Evolutionary conservation across 2,888 invertebrate species (phyloP), one percentile per base, ranked within the genome.

Genomic region (Drosophila birchii): DNA sequence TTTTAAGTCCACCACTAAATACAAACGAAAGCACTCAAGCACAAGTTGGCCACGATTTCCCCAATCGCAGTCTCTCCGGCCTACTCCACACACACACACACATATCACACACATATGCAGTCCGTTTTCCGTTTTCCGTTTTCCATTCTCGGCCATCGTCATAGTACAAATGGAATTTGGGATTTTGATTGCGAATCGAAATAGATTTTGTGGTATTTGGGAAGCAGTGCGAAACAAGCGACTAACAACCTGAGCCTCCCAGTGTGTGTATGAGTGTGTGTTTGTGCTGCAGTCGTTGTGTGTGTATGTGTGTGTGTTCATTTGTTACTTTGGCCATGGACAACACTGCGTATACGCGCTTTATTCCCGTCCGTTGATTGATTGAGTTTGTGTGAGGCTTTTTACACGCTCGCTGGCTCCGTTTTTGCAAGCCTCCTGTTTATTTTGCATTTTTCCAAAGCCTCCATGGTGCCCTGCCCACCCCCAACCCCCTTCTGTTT

Each of bases 1-100:
- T 90, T 91, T 91, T 90, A 91, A 91, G 91, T 90, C 88, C 85
- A 90, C 91, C 91, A 91, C 91, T 90, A 91, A 91, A 91, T 90
- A 91, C 91, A 91, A 91, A 90, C 86, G 90, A 90, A 91, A 90
- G 90, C 90, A 91, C 87, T 91, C 89, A 90, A 90, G 89, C 89
- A 82, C 86, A 90, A 91, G 89, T 84, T 91, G 80, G 82, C 81
- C 84, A 83, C 88, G 86, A 83, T 84, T 83, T 85, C 77, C 75
- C 75, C 68, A 67, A 67, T 68, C 41, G 67, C 41, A 66, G 47
- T 38, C 67, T 49, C 56, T 49, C 67, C 57, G 68, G 68, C 68
- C 68, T 69, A 51, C 57, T 54, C 58, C 49, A 20, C 34, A 62
- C 51, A 29, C 66, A 59, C 43, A 51, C 41, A 43, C 43, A 26